Base-by-base conservation (phyloP, 1,140 invertebrate genomes). In the Sycophila sp. region DNA sequence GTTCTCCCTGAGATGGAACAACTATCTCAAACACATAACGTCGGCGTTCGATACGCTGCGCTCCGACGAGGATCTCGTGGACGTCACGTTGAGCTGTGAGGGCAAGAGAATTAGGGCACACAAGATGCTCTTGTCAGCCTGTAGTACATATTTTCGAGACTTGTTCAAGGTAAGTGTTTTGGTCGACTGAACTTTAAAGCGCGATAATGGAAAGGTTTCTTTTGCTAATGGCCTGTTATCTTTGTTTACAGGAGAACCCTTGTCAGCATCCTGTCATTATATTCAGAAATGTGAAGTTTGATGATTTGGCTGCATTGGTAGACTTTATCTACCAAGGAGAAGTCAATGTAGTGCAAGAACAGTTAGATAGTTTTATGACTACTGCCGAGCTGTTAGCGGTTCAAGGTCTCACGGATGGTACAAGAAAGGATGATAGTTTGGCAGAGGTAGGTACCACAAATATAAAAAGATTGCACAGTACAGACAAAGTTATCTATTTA, bases 211-310 rank as follows among this genome's bases (percentile, higher is more conserved):
- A n/a, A n/a, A n/a, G n/a, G n/a, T n/a, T n/a, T n/a, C n/a, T n/a
- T n/a, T n/a, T n/a, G n/a, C n/a, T n/a, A n/a, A n/a, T n/a, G n/a
- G n/a, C n/a, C n/a, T n/a, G n/a, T n/a, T n/a, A n/a, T n/a, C 24
- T 17, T 24, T 47, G 42, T 8, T 6, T 47, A 19, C 71, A 90
- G 87, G 93, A 94, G 83, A 94, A 94, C 84, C 93, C 93, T 30
- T 94, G 93, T 78, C 91, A 93, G 72, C 94, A 95, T 87, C 94
- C 94, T 64, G 92, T 96, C 42, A 92, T 96, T 69, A 94, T 95
- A 84, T 93, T 96, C 78, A 90, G 91, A 78, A 94, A 95, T 83
- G 92, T 95, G 42, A 92, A 92, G 78, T 94, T 90, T 76, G 91
- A 92, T 74, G 93, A 95, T 83, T 87, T 96, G 76, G 90, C 90